Evolutionary conservation across 1,140 invertebrate genomes (phyloP).

Genomic region (Archivesica marissinica): DNA sequence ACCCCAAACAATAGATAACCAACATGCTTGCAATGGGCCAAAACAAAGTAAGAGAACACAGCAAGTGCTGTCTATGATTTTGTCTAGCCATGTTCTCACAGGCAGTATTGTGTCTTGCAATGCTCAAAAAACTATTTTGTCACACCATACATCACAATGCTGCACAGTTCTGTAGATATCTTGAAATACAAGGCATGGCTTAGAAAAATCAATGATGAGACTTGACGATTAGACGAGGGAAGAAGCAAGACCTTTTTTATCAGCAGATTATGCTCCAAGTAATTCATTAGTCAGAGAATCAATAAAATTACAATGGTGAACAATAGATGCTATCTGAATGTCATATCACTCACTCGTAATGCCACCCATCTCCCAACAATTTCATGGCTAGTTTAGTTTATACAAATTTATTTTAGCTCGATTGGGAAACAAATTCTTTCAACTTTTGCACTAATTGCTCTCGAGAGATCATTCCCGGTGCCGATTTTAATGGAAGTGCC

Average conservation of each 20-base stretch:
- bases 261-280: slow-evolving; percentile 14
- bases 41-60: no score
- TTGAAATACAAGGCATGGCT: slow-evolving; percentile 22
- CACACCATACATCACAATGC: slow-evolving; percentile 1
- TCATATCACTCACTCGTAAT: neutral
- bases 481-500: no score
- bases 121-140: slow-evolving; percentile 3
- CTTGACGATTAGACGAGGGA: neutral
- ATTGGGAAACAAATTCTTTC: no score
- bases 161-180: neutral
- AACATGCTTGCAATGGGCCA: no score
- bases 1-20: no score
- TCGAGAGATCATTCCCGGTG: no score
- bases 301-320: slow-evolving; percentile 33
- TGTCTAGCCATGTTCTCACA: neutral
- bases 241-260: slow-evolving; percentile 34
- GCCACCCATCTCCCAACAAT: no score
- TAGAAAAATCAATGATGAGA: slow-evolving; percentile 17
- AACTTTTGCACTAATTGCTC: no score
- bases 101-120: neutral
- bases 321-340: slow-evolving; percentile 12
- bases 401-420: no score
- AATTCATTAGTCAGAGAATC: slow-evolving; percentile 35
- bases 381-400: no score
- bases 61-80: slow-evolving; percentile 13